phyloP scores from a whole-genome alignment of 1,140 invertebrate species.

The Alviniconcha marisindica region DNA sequence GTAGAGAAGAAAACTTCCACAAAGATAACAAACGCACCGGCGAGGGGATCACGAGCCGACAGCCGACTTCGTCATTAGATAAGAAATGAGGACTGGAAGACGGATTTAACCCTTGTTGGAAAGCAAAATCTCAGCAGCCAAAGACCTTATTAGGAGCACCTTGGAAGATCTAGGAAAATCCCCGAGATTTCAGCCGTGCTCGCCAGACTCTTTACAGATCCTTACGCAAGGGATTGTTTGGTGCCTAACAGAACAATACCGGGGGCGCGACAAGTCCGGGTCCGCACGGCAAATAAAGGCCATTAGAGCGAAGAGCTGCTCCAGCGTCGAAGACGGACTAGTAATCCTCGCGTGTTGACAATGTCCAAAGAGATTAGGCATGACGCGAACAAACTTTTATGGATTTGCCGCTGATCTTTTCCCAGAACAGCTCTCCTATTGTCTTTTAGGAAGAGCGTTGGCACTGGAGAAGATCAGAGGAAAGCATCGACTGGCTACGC shows the following conservation, averaged over 20 bases:
- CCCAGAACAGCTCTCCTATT: neutral
- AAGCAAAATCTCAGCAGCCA: conserved; percentile 18
- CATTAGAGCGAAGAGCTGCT: neutral
- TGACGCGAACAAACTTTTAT: conserved; percentile 9
- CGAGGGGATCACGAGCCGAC: conserved; percentile 2
- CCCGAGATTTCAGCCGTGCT: neutral
- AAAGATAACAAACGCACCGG: neutral
- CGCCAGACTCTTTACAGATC: neutral
- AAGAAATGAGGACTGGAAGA: conserved; percentile 15
- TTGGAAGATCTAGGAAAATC: conserved; percentile 5
- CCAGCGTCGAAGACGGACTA: neutral
- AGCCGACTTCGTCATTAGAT: conserved; percentile 2
- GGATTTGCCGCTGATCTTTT: neutral
- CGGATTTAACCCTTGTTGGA: conserved; percentile 30
- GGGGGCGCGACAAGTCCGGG: neutral
- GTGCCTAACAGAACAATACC: conserved; percentile 11
- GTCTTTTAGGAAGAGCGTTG: no score
- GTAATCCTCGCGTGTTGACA: conserved; percentile 27
- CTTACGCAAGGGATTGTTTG: conserved; percentile 21
- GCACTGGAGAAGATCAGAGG: no score
- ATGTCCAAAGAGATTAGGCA: neutral
- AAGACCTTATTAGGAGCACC: conserved; percentile 28
- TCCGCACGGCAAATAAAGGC: conserved; percentile 11
- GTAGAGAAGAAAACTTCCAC: neutral
- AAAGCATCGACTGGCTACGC: no score